These are phyloP conservation scores for Eptatretus burgeri DNA, from an alignment of 2,113 vertebrate species.

Conservation along the genomic window DNA sequence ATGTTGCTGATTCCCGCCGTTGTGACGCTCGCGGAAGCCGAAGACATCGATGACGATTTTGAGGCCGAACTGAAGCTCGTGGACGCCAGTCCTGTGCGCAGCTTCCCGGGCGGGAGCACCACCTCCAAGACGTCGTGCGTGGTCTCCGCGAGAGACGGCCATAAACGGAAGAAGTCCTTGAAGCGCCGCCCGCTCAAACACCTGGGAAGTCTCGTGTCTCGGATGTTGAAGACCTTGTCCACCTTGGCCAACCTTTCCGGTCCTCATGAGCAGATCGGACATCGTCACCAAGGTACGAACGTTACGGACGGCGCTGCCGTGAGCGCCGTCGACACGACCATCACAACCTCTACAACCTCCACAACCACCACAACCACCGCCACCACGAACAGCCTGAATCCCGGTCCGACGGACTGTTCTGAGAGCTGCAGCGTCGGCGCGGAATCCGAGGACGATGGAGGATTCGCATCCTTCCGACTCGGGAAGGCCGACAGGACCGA, in stretches of 20 bases:
- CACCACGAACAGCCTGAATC: not conserved
- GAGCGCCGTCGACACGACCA: not conserved
- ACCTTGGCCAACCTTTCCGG: constrained; percentile 2
- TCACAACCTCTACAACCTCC: not conserved
- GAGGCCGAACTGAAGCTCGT: no score
- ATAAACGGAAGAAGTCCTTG: not conserved
- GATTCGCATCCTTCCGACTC: constrained; percentile 5
- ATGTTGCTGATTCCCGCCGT: no score
- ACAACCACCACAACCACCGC: not conserved
- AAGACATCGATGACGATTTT: no score
- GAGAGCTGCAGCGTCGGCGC: not conserved
- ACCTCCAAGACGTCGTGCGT: no score
- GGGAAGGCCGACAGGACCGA: constrained; percentile 16
- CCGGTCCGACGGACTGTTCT: no score
- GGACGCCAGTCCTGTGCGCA: no score
- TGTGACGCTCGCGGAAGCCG: no score
- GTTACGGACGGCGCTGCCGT: no score
- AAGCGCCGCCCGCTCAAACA: not conserved
- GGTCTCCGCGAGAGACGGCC: no score
- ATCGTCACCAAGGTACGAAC: no score
- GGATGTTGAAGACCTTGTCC: not conserved
- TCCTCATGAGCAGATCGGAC: not conserved
- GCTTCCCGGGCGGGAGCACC: no score
- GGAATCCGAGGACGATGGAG: not conserved
- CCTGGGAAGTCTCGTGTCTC: not conserved